Evolutionary conservation across 2,797 vertebrate genomes (phyloP), one percentile per base, ranked within the genome.

Genomic region (Aphelocoma californica): DNA sequence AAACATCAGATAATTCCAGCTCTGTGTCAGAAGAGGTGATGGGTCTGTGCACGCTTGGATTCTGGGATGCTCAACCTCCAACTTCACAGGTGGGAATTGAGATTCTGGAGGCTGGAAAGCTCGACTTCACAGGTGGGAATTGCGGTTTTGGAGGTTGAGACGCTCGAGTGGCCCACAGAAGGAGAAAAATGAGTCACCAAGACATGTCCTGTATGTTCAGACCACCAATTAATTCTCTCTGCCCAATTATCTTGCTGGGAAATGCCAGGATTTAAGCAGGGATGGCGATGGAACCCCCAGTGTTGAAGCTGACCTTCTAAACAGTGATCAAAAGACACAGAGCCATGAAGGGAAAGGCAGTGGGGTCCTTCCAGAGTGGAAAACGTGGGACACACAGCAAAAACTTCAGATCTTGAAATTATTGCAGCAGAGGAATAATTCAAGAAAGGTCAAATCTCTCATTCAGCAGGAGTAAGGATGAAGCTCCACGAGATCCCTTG

Each of bases 381-480:
- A 56, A 56, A 32, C 21, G 6, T 1, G 18, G 31, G n/a, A 36
- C 10, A 32, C 1, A 18, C 15, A 31, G 28, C 6, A 0, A 28
- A 86, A 38, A 0, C 12, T n/a, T 40, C 0, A 0, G 28, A 23
- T 53, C 66, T 74, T 7, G 12, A 38, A 57, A 6, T 19, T n/a
- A 31, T 7, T 53, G 19, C 17, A 28, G 32, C 10, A 42, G 25
- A 86, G 3, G 8, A 80, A 25, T 40, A 44, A 71, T 2, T 17
- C 5, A 18, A 44, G 56, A 56, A 74, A 86, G 9, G 20, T 32
- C 38, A 56, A 40, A 31, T 28, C 13, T 79, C 48, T 53, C 16
- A 2, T 58, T 71, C 34, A 25, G 25, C 25, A 50, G 66, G 19
- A 82, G 10, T 0, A 3, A 82, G 32, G 29, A 14, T 31, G 42